Evolutionary conservation across 2,888 invertebrate species (phyloP), one percentile per base, ranked within the genome.

Genomic region (Phaonia tiefii): DNA sequence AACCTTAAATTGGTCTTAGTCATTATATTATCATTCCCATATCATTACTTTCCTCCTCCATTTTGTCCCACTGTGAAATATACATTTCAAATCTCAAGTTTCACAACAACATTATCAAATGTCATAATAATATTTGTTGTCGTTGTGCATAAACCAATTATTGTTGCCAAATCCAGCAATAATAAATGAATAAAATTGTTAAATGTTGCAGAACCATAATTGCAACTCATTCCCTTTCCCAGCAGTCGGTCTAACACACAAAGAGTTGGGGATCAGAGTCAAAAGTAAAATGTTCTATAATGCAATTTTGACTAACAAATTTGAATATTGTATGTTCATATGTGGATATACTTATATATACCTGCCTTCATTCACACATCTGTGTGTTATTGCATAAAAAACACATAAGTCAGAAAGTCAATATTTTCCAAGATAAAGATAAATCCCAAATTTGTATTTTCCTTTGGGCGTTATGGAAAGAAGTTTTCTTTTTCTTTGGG

Each of bases 131-230:
- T n/a, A n/a, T n/a, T 31, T 31, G 3, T 5, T 8, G 8, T 31
- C 8, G 31, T 8, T 31, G 3, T 31, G 31, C 3, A 31, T 31
- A 31, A 31, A 31, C 31, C 31, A 31, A 31, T 31, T 31, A 31
- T 31, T 3, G 31, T 31, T 31, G 31, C 63, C 39, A 22, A 63
- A 63, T 22, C 63, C 63, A 15, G 17, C 37, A 63, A 63, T 63
- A 63, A 63, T 63, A 37, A 63, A 63, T 63, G 42, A 39, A 39
- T 63, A 4, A 63, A 63, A 63, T 63, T 63, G 63, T 63, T 42
- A 63, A 63, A 63, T 63, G 63, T 15, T 22, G 13, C 17, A 63
- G 42, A 22, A 42, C 63, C 42, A 42, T 11, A 63, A 63, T 11
- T 8, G 15, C 58, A 13, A 31, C n/a, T 8, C 31, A 15, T 13